These are phyloP conservation scores for Himalopsyche anomala DNA, from an alignment of 2,888 invertebrate genomes.

Conservation along the genomic window DNA sequence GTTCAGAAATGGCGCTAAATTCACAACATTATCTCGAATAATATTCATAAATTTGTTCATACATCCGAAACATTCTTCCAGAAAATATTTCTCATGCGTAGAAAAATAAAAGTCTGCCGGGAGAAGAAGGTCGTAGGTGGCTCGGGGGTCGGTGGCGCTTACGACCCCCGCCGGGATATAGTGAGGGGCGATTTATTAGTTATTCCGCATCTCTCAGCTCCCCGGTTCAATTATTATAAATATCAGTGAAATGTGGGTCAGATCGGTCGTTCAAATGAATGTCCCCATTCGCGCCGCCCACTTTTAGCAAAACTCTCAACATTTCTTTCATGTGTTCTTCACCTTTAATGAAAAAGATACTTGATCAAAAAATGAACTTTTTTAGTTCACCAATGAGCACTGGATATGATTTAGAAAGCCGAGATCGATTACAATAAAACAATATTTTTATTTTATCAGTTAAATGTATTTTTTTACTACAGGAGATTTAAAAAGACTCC, in stretches of 20 bases:
- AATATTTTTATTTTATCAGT: no score
- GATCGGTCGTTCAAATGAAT: constrained; percentile 66
- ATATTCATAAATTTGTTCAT: constrained; percentile 65
- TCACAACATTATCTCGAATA: constrained; percentile 65
- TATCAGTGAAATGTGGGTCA: constrained; percentile 74
- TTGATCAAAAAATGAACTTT: no score
- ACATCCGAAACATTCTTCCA: constrained; percentile 62
- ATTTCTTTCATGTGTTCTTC: neutral
- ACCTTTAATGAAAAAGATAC: no score
- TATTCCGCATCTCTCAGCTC: constrained; percentile 66
- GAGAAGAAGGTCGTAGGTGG: constrained; percentile 53
- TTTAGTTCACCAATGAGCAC: no score
- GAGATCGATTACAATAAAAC: no score
- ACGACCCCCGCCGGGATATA: constrained; percentile 56
- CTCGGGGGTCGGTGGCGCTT: constrained; percentile 53
- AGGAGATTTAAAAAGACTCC: no score
- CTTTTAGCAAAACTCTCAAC: constrained; percentile 32
- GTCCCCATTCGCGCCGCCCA: constrained; percentile 65
- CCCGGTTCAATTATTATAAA: constrained; percentile 77
- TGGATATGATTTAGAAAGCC: no score
- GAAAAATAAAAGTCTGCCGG: constrained; percentile 62
- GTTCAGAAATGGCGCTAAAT: constrained; percentile 62
- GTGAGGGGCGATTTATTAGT: constrained; percentile 65
- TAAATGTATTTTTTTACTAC: no score
- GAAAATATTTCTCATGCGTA: constrained; percentile 62